Percentiles rank a stretch among this genome's conserved stretches.
These are phyloP conservation scores for Drosophila anceps DNA, from an alignment of 2,888 invertebrate species.

Conservation along the genomic window DNA sequence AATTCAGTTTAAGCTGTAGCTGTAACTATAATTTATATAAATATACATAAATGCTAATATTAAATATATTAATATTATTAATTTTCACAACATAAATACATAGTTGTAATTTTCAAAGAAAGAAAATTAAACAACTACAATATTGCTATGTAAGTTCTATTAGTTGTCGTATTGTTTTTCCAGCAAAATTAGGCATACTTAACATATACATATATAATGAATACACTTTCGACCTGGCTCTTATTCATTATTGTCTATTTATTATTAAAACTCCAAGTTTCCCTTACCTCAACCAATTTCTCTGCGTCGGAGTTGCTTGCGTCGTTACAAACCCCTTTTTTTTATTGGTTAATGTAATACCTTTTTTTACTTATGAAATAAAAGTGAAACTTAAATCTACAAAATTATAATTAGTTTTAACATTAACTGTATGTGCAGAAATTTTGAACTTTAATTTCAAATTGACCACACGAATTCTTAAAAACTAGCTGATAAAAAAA, in stretches of 20 bases:
- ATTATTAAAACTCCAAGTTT: constrained; percentile 28
- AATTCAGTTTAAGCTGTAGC: constrained; percentile 79
- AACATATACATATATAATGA: constrained; percentile 5
- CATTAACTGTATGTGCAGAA: constrained; percentile 21
- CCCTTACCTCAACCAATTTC: constrained; percentile 18
- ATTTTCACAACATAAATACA: constrained; percentile 78
- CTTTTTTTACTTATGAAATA: constrained; percentile 48
- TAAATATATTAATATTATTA: constrained; percentile 81
- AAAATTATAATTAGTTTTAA: constrained; percentile 36
- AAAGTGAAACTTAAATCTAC: constrained; percentile 37
- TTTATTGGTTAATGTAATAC: constrained; percentile 40
- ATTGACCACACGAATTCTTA: constrained; percentile 38
- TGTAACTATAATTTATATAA: constrained; percentile 80
- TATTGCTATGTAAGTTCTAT: constrained; percentile 49
- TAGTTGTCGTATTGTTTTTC: constrained; percentile 50
- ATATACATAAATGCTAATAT: constrained; percentile 80
- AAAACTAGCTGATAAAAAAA: constrained; percentile 57
- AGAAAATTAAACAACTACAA: constrained; percentile 35
- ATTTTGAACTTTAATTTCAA: neutral
- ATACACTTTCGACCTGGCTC: constrained; percentile 20
- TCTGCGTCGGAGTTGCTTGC: constrained; percentile 32
- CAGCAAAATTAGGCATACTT: constrained; percentile 37
- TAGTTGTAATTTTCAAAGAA: constrained; percentile 73
- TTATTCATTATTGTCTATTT: constrained; percentile 33
- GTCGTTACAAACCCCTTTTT: constrained; percentile 38